phyloP scores from a whole-genome alignment of 2,888 invertebrate species.

The Falcaria lacertinaria region DNA sequence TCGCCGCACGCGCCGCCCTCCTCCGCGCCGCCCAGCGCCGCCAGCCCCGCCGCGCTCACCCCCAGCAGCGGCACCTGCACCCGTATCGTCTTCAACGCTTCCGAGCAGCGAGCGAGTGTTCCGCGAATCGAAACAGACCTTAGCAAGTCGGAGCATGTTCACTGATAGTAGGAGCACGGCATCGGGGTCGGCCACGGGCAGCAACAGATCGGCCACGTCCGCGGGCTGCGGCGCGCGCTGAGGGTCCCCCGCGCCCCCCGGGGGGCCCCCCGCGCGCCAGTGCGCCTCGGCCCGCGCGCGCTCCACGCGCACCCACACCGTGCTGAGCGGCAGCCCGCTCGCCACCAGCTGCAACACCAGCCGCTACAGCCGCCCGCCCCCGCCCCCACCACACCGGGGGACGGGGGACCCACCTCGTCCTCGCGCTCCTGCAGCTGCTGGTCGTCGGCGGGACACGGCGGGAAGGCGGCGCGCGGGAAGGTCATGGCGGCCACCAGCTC shows the following conservation, averaged over 20 bases:
- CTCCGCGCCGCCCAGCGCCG: conserved; percentile 22
- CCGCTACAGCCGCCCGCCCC: conserved; percentile 3
- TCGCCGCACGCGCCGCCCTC: conserved; percentile 25
- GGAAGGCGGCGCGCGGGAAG: conserved; percentile 58
- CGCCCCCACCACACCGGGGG: conserved; percentile 1
- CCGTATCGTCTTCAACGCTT: no score
- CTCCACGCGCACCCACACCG: conserved; percentile 88
- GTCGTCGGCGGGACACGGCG: conserved; percentile 23
- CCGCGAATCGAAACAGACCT: conserved; percentile 20
- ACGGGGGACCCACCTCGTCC: conserved; percentile 21
- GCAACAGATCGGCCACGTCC: conserved; percentile 85
- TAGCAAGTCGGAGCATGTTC: conserved; percentile 71
- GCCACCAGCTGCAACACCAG: conserved; percentile 45
- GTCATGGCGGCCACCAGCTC: conserved; percentile 84
- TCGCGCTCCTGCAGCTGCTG: conserved; percentile 20
- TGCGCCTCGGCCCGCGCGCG: conserved; percentile 85
- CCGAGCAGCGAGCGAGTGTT: no score
- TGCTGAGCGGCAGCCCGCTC: conserved; percentile 84
- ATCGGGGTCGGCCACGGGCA: conserved; percentile 80
- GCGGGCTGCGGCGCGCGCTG: conserved; percentile 82
- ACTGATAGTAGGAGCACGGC: conserved; percentile 81
- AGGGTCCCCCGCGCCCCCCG: conserved; percentile 80
- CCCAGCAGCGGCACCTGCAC: conserved; percentile 26
- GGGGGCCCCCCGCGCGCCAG: conserved; percentile 85
- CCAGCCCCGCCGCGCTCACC: conserved; percentile 10